Evolutionary conservation across 2,113 vertebrate species (phyloP), one percentile per base, ranked within the genome.

Genomic region (Antechinus stuartii): DNA sequence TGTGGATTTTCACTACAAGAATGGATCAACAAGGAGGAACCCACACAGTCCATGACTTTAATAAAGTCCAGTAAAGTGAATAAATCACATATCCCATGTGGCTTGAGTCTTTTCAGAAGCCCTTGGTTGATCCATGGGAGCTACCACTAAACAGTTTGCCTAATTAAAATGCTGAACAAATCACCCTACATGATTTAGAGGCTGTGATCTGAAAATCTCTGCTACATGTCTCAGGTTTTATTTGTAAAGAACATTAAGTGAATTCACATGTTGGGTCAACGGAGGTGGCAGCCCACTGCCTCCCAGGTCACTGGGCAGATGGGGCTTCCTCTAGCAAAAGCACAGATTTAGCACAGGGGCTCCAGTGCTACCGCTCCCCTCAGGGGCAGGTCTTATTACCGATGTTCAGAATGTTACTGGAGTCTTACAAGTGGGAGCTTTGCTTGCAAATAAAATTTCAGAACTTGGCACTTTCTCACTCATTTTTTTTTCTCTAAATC

Each of bases 401-500:
- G 94, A 35, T 50, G 97, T 98, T 97, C 92, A 97, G 94, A 97
- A 57, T 96, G 95, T 98, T 97, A 97, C 57, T 97, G 54, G 54
- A 96, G 47, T 68, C 93, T 93, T 68, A 94, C 94, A 96, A 97
- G 93, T 96, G 94, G 94, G 95, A 98, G 50, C 11, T 96, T 96
- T 98, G 95, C 98, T 98, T 98, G 97, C 94, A 98, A 98, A 98
- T 98, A 98, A 95, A 98, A 93, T 96, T 98, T 97, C 93, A 95
- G 91, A 98, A 97, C 96, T 98, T 98, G 98, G 98, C 97, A 97
- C 92, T 68, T 84, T 94, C 0, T 14, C 9, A 57, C 4, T 97
- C 76, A n/a, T 19, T 76, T 84, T 92, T 97, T 98, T 95, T 97
- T 94, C 96, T 96, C 94, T 93, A 97, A 98, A 97, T 98, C 90